These are phyloP conservation scores for Lathamus discolor DNA, from an alignment of 2,113 vertebrate genomes.

Conservation along the genomic window DNA sequence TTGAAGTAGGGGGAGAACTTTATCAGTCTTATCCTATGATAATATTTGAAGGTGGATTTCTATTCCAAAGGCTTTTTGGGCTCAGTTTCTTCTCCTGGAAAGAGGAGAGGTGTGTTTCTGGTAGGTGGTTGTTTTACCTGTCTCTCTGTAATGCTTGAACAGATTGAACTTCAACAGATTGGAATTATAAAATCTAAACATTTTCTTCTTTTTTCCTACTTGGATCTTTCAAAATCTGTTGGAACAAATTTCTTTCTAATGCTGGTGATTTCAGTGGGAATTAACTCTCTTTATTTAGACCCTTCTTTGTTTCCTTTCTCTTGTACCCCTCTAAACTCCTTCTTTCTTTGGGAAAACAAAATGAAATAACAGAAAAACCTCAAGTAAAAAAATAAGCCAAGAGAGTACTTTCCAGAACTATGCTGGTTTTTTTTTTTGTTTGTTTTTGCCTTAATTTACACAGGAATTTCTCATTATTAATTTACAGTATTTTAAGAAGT, in stretches of 20 bases:
- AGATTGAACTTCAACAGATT: background rate
- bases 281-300: background rate
- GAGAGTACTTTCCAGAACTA: background rate
- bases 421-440: background rate
- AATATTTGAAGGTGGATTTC: fast-evolving
- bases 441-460: background rate
- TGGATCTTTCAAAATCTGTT: background rate
- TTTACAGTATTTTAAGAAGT: background rate
- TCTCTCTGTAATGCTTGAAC: background rate
- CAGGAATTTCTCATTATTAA: background rate
- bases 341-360: background rate
- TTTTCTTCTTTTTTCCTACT: background rate
- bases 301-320: background rate
- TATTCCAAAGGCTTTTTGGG: fast-evolving
- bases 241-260: background rate
- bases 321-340: fast-evolving
- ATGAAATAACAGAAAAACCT: background rate
- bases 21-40: fast-evolving
- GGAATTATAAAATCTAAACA: background rate
- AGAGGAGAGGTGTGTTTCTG: background rate
- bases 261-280: background rate
- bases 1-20: fast-evolving
- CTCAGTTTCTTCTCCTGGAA: fast-evolving
- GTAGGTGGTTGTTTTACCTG: background rate
- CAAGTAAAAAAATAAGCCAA: background rate